Evolutionary conservation across 2,888 invertebrate species (phyloP).

Genomic region (Mesopsocus fuscifrons): DNA sequence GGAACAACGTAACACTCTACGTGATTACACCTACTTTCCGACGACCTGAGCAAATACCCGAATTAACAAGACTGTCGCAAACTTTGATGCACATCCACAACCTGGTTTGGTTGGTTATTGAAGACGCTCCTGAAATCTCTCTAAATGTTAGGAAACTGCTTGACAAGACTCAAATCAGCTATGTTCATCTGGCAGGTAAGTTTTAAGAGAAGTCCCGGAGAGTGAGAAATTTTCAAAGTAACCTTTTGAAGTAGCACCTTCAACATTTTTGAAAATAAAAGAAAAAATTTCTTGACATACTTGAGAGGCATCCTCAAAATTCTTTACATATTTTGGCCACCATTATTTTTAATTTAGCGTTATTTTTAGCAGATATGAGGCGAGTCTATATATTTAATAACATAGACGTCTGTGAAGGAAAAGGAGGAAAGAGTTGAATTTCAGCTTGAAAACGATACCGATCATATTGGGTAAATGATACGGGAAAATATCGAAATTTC

Average conservation of each 20-base stretch:
- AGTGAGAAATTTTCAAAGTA: background rate
- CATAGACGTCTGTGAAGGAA: too few relatives aligned
- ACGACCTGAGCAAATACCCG: slow-evolving; percentile 59
- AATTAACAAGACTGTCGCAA: slow-evolving; percentile 52
- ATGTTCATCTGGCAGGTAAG: slow-evolving; percentile 37
- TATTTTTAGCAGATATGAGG: too few relatives aligned
- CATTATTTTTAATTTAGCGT: too few relatives aligned
- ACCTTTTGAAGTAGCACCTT: background rate
- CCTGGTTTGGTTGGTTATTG: slow-evolving; percentile 54
- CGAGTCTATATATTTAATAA: too few relatives aligned
- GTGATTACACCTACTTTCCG: slow-evolving; percentile 57
- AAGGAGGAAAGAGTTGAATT: too few relatives aligned
- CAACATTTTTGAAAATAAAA: background rate
- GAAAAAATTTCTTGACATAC: background rate
- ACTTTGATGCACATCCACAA: slow-evolving; percentile 46
- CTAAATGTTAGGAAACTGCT: slow-evolving; percentile 29
- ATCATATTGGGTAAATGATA: too few relatives aligned
- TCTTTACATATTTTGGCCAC: background rate
- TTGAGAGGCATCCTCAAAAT: too few relatives aligned
- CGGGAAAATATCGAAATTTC: too few relatives aligned
- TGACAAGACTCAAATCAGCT: slow-evolving; percentile 32
- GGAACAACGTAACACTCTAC: slow-evolving; percentile 34
- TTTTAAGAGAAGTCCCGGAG: slow-evolving; percentile 9
- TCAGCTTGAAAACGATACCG: too few relatives aligned
- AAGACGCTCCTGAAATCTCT: slow-evolving; percentile 38